Percentiles rank a stretch among this genome's conserved stretches.
Conservation (phyloP, 2,797 vertebrate genomes). For the Monodelphis domestica region DNA sequence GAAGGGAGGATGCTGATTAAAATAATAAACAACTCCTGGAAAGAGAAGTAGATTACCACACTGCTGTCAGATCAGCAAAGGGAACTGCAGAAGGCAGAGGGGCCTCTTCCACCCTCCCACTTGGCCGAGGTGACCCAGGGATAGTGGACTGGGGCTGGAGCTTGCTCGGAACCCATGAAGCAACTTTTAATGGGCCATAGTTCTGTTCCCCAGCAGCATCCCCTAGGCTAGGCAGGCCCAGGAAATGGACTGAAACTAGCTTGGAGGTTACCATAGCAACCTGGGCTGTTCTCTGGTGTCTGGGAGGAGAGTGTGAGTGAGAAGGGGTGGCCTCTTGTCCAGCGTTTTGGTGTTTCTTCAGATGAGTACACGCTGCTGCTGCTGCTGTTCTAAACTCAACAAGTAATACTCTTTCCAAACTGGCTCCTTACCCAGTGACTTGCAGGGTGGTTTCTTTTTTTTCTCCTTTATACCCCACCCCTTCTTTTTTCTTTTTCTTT, state of each 20-base stretch:
- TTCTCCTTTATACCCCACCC: no score
- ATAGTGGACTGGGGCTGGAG: slow-evolving; percentile 42
- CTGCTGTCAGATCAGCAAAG: slow-evolving; percentile 73
- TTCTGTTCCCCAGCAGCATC: slow-evolving; percentile 65
- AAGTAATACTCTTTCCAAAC: slow-evolving; percentile 69
- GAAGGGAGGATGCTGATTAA: slow-evolving; percentile 95
- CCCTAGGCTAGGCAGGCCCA: slow-evolving; percentile 27
- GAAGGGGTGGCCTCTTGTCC: slow-evolving; percentile 61
- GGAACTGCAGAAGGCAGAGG: slow-evolving; percentile 59
- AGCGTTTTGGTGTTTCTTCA: slow-evolving; percentile 63
- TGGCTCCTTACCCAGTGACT: slow-evolving; percentile 65
- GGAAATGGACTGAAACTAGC: slow-evolving; percentile 77
- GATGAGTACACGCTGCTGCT: slow-evolving; percentile 77
- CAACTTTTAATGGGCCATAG: slow-evolving; percentile 66
- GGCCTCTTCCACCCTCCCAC: slow-evolving; percentile 51
- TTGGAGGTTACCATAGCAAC: slow-evolving; percentile 80
- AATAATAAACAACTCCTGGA: slow-evolving; percentile 97
- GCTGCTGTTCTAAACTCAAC: slow-evolving; percentile 76
- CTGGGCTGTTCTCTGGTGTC: slow-evolving; percentile 56
- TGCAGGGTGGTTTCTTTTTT: slow-evolving; percentile 23
- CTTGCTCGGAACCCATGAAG: slow-evolving; percentile 42
- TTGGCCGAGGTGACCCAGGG: slow-evolving; percentile 44
- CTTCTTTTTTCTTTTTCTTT: slow-evolving; percentile 40
- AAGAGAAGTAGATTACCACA: slow-evolving; percentile 80
- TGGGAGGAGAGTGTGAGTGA: slow-evolving; percentile 31